phyloP scores from a whole-genome alignment of 2,113 vertebrate genomes.

The Entosphenus tridentatus region DNA sequence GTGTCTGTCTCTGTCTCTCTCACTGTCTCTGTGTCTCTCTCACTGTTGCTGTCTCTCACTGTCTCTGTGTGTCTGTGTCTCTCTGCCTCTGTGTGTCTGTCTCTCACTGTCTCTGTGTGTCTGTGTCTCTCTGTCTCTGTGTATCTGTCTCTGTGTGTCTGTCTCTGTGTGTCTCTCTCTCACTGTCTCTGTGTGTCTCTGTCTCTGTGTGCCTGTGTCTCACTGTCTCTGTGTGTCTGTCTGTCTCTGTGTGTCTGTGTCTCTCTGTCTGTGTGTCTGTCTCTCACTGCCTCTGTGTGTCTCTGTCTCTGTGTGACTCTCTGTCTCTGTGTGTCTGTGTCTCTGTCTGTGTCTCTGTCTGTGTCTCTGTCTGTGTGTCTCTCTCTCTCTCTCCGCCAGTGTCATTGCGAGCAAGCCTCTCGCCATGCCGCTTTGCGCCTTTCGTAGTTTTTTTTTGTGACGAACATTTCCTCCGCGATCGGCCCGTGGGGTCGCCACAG shows the following conservation, averaged over 20 bases:
- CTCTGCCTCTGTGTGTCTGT: too few species aligned
- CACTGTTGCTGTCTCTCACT: too few species aligned
- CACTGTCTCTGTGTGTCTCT: neutral
- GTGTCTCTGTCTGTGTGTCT: neutral
- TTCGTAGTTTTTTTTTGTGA: too few species aligned
- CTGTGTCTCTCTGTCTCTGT: neutral
- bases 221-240: neutral
- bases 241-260: neutral
- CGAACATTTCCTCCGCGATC: too few species aligned
- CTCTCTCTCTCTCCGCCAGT: too few species aligned
- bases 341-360: neutral
- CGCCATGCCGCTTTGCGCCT: too few species aligned
- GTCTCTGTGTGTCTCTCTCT: neutral
- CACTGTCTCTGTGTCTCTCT: too few species aligned
- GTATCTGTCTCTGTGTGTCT: neutral
- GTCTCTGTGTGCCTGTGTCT: neutral
- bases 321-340: neutral
- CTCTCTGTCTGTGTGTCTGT: neutral
- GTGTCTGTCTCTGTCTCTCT: too few species aligned
- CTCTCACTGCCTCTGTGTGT: neutral
- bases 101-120: too few species aligned
- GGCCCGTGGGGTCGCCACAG: too few species aligned
- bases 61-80: too few species aligned
- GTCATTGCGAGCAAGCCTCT: too few species aligned
- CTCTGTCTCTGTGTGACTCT: neutral